phyloP scores from a whole-genome alignment of 2,113 vertebrate genomes.

The Jaculus jaculus region DNA sequence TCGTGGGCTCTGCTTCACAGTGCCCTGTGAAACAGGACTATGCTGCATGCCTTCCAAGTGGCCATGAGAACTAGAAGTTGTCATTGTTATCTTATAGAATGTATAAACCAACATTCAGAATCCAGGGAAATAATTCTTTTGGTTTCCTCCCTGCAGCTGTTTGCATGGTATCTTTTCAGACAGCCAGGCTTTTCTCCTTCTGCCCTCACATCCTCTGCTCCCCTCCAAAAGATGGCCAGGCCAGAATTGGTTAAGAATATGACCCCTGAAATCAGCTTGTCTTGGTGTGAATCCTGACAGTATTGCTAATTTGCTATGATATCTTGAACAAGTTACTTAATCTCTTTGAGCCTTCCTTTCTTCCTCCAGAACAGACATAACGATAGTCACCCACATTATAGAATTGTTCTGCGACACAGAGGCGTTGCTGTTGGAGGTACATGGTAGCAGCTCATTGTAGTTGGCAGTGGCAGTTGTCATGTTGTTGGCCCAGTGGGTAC shows the following conservation, averaged over 20 bases:
- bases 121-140: background rate
- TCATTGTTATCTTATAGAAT: background rate
- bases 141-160: background rate
- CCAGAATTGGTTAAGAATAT: background rate
- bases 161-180: background rate
- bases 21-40: background rate
- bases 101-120: too few relatives aligned
- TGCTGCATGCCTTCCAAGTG: background rate
- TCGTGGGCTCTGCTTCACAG: background rate
- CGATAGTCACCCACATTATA: background rate
- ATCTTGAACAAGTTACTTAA: background rate
- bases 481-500: background rate
- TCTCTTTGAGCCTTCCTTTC: background rate
- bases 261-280: background rate
- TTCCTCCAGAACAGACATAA: background rate
- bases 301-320: background rate
- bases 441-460: background rate
- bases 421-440: background rate
- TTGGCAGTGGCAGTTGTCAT: background rate
- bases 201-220: background rate
- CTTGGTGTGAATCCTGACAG: background rate
- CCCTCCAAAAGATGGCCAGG: background rate
- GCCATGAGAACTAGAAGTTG: background rate
- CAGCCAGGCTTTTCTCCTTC: background rate
- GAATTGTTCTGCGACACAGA: background rate